Evolutionary conservation across 2,888 invertebrate species (phyloP).

Genomic region (Andrena camellia): DNA sequence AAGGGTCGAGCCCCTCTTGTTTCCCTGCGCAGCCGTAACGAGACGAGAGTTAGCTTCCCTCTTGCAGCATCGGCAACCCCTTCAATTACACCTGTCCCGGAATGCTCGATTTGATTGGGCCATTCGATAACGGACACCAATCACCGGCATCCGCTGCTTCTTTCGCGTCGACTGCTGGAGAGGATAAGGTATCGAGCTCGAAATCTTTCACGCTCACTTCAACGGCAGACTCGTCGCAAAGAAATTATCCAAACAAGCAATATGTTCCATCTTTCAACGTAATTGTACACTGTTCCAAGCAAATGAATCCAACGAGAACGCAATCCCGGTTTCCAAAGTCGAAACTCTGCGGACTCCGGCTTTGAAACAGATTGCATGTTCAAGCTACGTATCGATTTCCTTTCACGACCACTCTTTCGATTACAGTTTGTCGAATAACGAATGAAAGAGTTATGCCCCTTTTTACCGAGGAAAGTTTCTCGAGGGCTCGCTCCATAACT

Average conservation of each 20-base stretch:
- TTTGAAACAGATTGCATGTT: background rate
- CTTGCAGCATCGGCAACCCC: constrained; percentile 40
- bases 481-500: background rate
- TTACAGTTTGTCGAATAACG: constrained; percentile 6
- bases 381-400: constrained; percentile 1
- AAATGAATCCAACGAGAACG: too few species aligned
- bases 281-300: too few species aligned
- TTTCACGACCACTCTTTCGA: background rate
- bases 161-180: background rate
- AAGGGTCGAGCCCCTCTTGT: constrained; percentile 33
- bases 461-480: background rate
- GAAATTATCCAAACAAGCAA: background rate
- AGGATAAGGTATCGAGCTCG: too few species aligned
- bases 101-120: constrained; percentile 58
- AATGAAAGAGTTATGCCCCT: constrained; percentile 9
- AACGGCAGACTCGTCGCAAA: background rate
- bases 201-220: too few species aligned
- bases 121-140: constrained; percentile 56
- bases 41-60: constrained; percentile 25
- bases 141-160: constrained; percentile 31
- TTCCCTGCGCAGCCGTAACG: constrained; percentile 23
- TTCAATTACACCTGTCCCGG: constrained; percentile 65
- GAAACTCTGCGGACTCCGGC: background rate
- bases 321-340: too few species aligned
- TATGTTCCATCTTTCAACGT: background rate